Percentiles rank a stretch among this genome's conserved stretches.
Evolutionary conservation across 2,113 vertebrate genomes (phyloP).

Genomic region (Ovis aries): ARS-UI_Ramb_v3.0 NC_056071.1:66514501-66515000

Average conservation of each 20-base stretch:
- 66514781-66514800: neutral
- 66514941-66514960: neutral
- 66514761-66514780: neutral
- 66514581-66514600: rapidly evolving
- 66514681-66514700: rapidly evolving
- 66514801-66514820: neutral
- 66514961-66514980: neutral
- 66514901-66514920: neutral
- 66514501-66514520: neutral
- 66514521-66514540: neutral
- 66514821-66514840: neutral
- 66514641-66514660: rapidly evolving
- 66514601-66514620: rapidly evolving
- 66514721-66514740: neutral
- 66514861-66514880: neutral
- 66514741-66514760: neutral
- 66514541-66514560: neutral
- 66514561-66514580: neutral
- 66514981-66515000: neutral
- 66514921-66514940: neutral
- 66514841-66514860: neutral
- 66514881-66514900: neutral
- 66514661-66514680: rapidly evolving
- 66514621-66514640: neutral
- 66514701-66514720: neutral